These are phyloP conservation scores for Drosophila macrospina DNA, from an alignment of 2,888 invertebrate species.

Conservation along the genomic window DNA sequence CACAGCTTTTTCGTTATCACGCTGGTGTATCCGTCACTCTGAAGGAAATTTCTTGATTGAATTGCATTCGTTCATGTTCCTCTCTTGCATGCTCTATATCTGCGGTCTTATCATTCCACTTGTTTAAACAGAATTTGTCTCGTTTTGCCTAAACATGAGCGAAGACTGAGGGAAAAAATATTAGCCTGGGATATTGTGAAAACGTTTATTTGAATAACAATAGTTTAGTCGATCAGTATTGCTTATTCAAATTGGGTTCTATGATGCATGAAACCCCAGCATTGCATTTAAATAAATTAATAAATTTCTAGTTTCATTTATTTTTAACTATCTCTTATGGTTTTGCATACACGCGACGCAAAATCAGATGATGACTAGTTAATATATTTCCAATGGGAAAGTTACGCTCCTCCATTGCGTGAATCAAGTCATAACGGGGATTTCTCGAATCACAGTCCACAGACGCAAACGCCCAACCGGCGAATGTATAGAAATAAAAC, in stretches of 20 bases:
- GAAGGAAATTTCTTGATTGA: slow-evolving; percentile 46
- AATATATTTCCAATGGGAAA: slow-evolving; percentile 34
- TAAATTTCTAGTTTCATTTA: slow-evolving; percentile 5
- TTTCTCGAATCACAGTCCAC: slow-evolving; percentile 31
- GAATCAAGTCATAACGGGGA: slow-evolving; percentile 42
- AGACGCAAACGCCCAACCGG: slow-evolving; percentile 16
- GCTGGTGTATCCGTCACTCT: slow-evolving; percentile 2
- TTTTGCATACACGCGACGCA: slow-evolving; percentile 5
- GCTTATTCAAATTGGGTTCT: slow-evolving; percentile 30
- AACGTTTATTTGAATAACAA: slow-evolving; percentile 22
- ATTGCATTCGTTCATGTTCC: slow-evolving; percentile 38
- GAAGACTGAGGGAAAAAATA: background rate
- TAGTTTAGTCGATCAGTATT: slow-evolving; percentile 2
- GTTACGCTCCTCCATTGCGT: slow-evolving; percentile 36
- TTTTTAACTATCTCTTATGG: background rate
- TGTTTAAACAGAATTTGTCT: slow-evolving; percentile 48
- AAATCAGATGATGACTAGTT: slow-evolving; percentile 47
- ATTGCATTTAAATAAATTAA: slow-evolving; percentile 22
- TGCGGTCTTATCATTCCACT: slow-evolving; percentile 37
- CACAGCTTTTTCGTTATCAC: slow-evolving; percentile 28
- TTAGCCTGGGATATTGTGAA: slow-evolving; percentile 1
- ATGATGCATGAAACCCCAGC: slow-evolving; percentile 23
- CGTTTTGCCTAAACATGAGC: slow-evolving; percentile 6
- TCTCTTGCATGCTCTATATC: slow-evolving; percentile 12
- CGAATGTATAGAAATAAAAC: slow-evolving; percentile 19